Conservation (phyloP, 2,888 invertebrate genomes). For the Patella caerulea region DNA sequence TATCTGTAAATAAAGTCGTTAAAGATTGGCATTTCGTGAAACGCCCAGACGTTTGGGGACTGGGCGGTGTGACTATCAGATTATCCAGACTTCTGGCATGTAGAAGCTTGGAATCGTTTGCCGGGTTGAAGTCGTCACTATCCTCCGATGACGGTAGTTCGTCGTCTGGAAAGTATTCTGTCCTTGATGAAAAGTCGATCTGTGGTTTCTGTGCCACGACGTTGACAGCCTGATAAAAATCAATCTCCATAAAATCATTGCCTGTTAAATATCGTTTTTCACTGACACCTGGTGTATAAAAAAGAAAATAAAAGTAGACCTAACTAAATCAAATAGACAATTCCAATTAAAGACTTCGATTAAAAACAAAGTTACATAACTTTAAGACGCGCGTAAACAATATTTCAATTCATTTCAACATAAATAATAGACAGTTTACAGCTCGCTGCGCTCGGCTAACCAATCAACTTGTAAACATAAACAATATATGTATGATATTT, state of each 20-base stretch:
- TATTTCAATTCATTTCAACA: not conserved
- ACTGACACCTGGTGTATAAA: not conserved
- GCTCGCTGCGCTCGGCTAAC: no score
- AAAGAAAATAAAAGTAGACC: not conserved
- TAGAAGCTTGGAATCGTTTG: not conserved
- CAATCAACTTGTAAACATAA: no score
- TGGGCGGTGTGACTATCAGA: not conserved
- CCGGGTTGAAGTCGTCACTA: not conserved
- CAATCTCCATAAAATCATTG: not conserved
- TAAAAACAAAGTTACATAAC: no score
- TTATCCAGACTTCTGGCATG: not conserved
- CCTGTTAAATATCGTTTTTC: not conserved
- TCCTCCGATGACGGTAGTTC: not conserved
- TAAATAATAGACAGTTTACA: no score
- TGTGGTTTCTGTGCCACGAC: not conserved
- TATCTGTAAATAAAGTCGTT: not conserved
- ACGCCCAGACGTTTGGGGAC: not conserved
- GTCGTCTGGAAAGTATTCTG: no score
- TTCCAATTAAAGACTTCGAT: no score
- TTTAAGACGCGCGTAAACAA: not conserved
- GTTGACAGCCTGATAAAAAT: not conserved
- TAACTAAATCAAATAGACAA: not conserved
- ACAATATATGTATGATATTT: no score
- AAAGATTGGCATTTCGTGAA: not conserved
- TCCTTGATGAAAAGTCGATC: not conserved